Base-by-base conservation (phyloP, 1,140 invertebrate genomes). In the Plutomurus gul region DNA sequence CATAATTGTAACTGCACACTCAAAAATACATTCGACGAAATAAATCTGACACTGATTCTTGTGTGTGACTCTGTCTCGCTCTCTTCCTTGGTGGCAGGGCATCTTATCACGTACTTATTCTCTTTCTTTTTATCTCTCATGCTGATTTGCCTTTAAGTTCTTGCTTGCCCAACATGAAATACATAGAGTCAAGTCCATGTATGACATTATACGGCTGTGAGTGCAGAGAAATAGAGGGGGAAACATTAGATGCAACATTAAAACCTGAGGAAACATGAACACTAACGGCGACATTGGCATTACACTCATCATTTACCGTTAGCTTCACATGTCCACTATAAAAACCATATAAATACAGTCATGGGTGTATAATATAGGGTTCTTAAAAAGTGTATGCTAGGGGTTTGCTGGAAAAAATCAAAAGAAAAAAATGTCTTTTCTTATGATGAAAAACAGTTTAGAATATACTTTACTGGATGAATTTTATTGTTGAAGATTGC, bases 271-370 rank as follows among this genome's bases (percentile, higher is more conserved):
- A 65, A 65, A 65, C 56, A 65, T 65, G 56, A 65, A 30, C 56
- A 65, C 56, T 65, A 65, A 65, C 56, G 56, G 56, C 36, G 56
- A 65, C 56, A 65, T 65, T 65, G 56, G 56, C 56, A 65, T 65
- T 65, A 65, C 25, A n/a, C 56, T 65, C 56, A 65, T 65, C 56
- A 65, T n/a, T 65, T n/a, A n/a, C n/a, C 56, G n/a, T 36, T 33
- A 13, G 30, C 27, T 25, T 56, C 56, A 65, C 56, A 33, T 65
- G 56, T 16, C 18, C 56, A n/a, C 27, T n/a, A 65, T 27, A 30
- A n/a, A 65, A 65, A 30, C 30, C 13, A 33, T 33, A 65, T 65
- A 36, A n/a, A n/a, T n/a, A n/a, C n/a, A n/a, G n/a, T n/a, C n/a
- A n/a, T n/a, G n/a, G n/a, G n/a, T n/a, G n/a, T n/a, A n/a, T n/a